These are phyloP conservation scores for Grammomys surdaster DNA, from an alignment of 2,113 vertebrate species.

Conservation along the genomic window DNA sequence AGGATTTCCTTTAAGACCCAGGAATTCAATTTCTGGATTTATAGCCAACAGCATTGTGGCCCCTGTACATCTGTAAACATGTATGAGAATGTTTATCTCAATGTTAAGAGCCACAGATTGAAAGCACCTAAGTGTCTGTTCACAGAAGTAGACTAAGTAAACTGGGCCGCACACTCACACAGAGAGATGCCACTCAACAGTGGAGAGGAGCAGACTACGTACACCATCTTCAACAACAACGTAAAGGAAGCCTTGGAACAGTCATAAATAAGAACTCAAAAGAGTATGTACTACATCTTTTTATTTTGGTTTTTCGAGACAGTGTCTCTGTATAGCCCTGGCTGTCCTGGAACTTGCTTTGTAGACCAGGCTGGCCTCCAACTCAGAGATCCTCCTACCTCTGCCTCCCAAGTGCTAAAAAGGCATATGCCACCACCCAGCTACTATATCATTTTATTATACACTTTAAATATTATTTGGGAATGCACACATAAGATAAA, in stretches of 20 bases:
- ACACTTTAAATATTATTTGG: conserved; percentile 7
- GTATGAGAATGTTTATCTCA: conserved; percentile 42
- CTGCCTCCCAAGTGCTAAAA: not conserved
- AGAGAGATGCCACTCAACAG: not conserved
- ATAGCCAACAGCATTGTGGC: not conserved
- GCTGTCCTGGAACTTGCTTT: not conserved
- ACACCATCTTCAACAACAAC: not conserved
- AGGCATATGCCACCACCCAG: not conserved
- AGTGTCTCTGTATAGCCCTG: not conserved
- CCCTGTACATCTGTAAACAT: not conserved
- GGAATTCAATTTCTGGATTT: conserved; percentile 44
- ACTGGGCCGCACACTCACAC: not conserved
- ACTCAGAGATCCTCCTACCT: not conserved
- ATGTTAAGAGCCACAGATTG: conserved; percentile 24
- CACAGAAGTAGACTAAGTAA: not conserved
- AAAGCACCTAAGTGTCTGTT: conserved; percentile 38
- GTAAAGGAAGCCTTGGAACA: conserved; percentile 20
- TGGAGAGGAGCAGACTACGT: not conserved
- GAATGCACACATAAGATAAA: not conserved
- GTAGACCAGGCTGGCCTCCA: not conserved
- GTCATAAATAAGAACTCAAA: not conserved
- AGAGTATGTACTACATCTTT: not conserved
- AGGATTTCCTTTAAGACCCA: conserved; percentile 21
- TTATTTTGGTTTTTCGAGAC: not conserved
- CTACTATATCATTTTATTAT: not conserved